These are phyloP conservation scores for Maccullochella peelii DNA, from an alignment of 2,113 vertebrate genomes.

Conservation along the genomic window DNA sequence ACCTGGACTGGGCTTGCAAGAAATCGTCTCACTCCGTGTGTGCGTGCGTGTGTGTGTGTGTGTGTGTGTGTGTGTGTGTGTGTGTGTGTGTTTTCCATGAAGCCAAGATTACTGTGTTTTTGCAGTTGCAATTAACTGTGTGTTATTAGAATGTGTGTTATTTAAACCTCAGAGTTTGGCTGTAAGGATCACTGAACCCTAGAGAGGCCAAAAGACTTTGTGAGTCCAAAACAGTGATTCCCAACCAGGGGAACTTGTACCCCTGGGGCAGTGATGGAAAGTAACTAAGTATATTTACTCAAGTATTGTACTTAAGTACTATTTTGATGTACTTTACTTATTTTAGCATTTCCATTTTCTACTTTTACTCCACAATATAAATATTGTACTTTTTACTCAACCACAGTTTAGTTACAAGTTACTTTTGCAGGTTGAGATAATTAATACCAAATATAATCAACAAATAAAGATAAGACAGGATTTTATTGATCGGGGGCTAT, in stretches of 20 bases:
- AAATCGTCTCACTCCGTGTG: constrained; percentile 49
- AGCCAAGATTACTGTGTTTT: constrained; percentile 11
- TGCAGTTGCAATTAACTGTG: constrained; percentile 21
- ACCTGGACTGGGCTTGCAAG: constrained; percentile 68
- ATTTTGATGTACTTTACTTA: not conserved
- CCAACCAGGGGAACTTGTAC: not conserved
- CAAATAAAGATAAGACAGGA: no score
- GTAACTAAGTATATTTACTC: not conserved
- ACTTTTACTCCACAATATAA: not conserved
- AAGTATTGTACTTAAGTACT: not conserved
- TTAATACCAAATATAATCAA: no score
- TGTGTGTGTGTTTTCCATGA: constrained; percentile 40
- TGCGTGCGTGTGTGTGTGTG: constrained; percentile 41
- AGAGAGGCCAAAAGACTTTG: not conserved
- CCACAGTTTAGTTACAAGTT: not conserved
- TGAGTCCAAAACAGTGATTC: not conserved
- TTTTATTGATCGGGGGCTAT: no score
- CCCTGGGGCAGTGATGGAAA: not conserved
- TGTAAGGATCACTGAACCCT: not conserved
- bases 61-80: constrained; percentile 28
- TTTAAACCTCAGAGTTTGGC: constrained; percentile 38
- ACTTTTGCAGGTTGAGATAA: not conserved
- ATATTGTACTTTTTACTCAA: not conserved
- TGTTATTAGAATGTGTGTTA: constrained; percentile 35
- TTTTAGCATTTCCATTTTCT: not conserved